Base-by-base conservation (phyloP, 2,113 vertebrate genomes). In the Pachypanchax playfairii region DNA sequence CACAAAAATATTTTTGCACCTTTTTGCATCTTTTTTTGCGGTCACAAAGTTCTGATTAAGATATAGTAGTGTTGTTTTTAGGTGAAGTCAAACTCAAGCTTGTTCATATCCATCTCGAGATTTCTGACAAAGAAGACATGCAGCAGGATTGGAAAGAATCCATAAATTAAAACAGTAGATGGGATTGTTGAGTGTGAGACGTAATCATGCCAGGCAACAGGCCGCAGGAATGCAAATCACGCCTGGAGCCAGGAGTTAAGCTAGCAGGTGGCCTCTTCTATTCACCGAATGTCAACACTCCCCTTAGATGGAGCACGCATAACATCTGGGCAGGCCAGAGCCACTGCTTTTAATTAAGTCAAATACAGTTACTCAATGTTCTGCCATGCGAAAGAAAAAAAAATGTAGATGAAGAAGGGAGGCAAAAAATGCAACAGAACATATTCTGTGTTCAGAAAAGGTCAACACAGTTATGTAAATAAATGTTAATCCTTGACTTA, bases 191-290 rank as follows among this genome's bases (percentile, higher is more conserved):
- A 94, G 93, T 94, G 92, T 89, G 87, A 89, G 92, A 92, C 92
- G 92, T 92, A 89, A 92, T 93, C 94, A 93, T 88, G 92, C 91
- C 83, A 93, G 92, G 94, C 92, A 93, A 92, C 91, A 94, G 93
- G 92, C 95, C 93, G 84, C 94, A 96, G 95, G 95, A 98, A 96
- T 95, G 94, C 94, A 96, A 95, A 96, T 93, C 93, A 91, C 88
- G 91, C 87, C 66, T 82, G 77, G 82, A 86, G 93, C 94, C 92
- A 93, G 89, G 91, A 93, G 93, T 90, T 86, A 87, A 93, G 90
- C 93, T 94, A 93, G 94, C 96, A 98, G 95, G 95, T 96, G 95
- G 95, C 93, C 93, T 92, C 85, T 73, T 88, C 91, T 89, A 93
- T 93, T 94, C 93, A 94, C 91, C 82, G 77, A 90, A 93, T 91